Percentiles rank a stretch among this genome's conserved stretches.
Conservation (phyloP, 2,797 vertebrate species). For the Neosilurus hyrtlii region DNA sequence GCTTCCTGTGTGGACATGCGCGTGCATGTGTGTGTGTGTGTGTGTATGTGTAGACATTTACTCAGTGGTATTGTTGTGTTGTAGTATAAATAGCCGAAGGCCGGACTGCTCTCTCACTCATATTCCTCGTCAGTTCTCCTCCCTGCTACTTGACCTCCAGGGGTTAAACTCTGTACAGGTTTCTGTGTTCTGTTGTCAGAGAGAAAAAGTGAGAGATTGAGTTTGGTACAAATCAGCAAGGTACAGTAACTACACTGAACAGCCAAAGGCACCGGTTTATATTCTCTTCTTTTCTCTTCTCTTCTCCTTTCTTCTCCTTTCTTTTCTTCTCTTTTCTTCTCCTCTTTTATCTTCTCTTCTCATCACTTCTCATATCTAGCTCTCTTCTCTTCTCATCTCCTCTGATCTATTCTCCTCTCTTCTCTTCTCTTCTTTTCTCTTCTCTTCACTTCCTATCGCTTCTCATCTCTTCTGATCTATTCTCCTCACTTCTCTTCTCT, state of each 20-base stretch:
- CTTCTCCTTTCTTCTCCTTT: neutral
- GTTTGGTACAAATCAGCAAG: slow-evolving; percentile 66
- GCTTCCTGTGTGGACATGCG: neutral
- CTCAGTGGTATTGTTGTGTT: slow-evolving; percentile 56
- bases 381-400: neutral
- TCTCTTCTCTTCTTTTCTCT: too few species aligned
- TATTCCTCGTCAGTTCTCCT: slow-evolving; percentile 62
- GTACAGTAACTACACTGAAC: slow-evolving; percentile 56
- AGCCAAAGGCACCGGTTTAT: slow-evolving; percentile 62
- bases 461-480: slow-evolving; percentile 44
- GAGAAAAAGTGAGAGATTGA: slow-evolving; percentile 69
- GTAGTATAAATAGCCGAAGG: slow-evolving; percentile 55
- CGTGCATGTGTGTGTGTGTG: neutral
- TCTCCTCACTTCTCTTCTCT: slow-evolving; percentile 1
- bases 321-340: neutral
- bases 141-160: slow-evolving; percentile 59
- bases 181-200: slow-evolving; percentile 67
- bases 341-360: neutral
- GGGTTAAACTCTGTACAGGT: slow-evolving; percentile 60
- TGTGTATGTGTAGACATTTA: neutral
- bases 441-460: neutral
- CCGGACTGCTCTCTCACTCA: slow-evolving; percentile 39
- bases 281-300: slow-evolving; percentile 51
- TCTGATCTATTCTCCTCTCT: rapidly evolving
- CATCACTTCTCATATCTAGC: slow-evolving; percentile 51